Evolutionary conservation across 2,797 vertebrate genomes (phyloP).

Genomic region (Anisognathus igniventris): DNA sequence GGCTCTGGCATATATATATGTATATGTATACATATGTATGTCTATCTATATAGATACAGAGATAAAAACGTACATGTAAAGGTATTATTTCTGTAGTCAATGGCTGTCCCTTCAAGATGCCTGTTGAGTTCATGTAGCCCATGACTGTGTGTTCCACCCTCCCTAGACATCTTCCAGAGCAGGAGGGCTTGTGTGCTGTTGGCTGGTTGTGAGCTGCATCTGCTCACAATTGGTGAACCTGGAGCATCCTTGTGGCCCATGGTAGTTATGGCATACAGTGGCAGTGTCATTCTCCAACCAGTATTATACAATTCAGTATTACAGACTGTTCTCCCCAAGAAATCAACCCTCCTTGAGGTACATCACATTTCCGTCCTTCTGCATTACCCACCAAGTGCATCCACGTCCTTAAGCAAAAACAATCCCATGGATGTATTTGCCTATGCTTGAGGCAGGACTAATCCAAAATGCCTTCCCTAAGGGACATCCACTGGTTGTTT

Average conservation of each 20-base stretch:
- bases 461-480: background rate
- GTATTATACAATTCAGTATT: background rate
- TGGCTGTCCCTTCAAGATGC: background rate
- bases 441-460: background rate
- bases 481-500: background rate
- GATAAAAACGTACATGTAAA: background rate
- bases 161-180: background rate
- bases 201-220: background rate
- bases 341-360: background rate
- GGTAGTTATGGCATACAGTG: background rate
- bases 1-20: fast-evolving
- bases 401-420: background rate
- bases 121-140: background rate
- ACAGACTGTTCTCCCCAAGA: background rate
- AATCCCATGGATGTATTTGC: background rate
- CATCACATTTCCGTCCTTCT: background rate
- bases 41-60: background rate
- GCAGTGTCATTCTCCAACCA: background rate
- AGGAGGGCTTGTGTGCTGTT: background rate
- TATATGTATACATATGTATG: too few species aligned
- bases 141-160: background rate
- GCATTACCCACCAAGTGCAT: background rate
- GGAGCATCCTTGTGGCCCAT: background rate
- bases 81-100: background rate
- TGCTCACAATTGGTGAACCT: background rate